Evolutionary conservation across 1,140 invertebrate species (phyloP), one percentile per base, ranked within the genome.

Genomic region (Drosophila arawakana): DNA sequence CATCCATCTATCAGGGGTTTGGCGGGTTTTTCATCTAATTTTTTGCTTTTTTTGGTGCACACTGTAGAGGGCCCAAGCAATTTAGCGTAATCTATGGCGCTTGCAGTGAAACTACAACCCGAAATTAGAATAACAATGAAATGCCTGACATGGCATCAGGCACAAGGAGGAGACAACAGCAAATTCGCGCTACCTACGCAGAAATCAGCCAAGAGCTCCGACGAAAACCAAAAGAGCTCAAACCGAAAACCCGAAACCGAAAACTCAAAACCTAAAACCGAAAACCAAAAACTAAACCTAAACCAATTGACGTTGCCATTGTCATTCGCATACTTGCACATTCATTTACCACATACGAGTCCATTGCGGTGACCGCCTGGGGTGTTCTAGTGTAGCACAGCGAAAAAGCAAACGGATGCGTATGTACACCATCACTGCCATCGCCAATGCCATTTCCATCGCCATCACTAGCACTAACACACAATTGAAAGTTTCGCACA

Each of bases 61-160:
- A 21, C 30, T 41, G 49, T 46, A 50, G 34, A 13, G 59, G n/a
- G 52, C 58, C 46, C 44, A 57, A 74, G 78, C 81, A 84, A 85
- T 84, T 84, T 85, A 74, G 76, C 62, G 74, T 73, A 69, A 70
- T 84, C 81, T 79, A 73, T 69, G 78, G 59, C 57, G 63, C 73
- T 60, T 46, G 61, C 67, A 60, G 47, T 68, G 81, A 67, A 77
- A 52, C 68, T 76, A 43, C 30, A 58, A 68, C 74, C 72, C 41
- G 66, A 54, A 72, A 84, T 84, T 84, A 84, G 81, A 84, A 84
- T 85, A 84, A 84, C 81, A 84, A 84, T 84, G 81, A 71, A 77
- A 80, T 72, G 73, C 52, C 73, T 71, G 73, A 72, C 73, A 72
- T 65, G 54, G 73, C 68, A 71, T 25, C 73, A 49, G 34, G 4